phyloP scores from a whole-genome alignment of 2,888 invertebrate genomes.

The Drosophila prolongata region DNA sequence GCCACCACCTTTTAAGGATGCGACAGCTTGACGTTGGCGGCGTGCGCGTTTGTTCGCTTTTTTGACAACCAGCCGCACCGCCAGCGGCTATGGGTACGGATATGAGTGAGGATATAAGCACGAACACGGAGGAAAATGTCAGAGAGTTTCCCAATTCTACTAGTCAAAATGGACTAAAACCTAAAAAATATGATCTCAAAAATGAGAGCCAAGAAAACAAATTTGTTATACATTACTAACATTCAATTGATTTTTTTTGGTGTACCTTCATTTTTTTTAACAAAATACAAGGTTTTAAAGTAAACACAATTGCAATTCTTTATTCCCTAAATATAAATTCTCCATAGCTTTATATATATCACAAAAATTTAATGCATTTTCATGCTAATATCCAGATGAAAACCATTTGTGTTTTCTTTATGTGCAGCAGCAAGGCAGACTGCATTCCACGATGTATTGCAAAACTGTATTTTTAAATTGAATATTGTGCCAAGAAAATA shows the following conservation, averaged over 20 bases:
- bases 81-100: slow-evolving; percentile 13
- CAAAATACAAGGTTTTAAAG: too few relatives aligned
- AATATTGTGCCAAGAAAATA: slow-evolving; percentile 78
- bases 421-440: slow-evolving; percentile 51
- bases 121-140: slow-evolving; percentile 24
- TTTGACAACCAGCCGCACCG: slow-evolving; percentile 68
- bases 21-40: slow-evolving; percentile 57
- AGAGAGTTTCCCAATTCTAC: neutral
- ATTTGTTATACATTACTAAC: too few relatives aligned
- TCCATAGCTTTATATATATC: too few relatives aligned
- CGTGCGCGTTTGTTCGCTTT: slow-evolving; percentile 60
- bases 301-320: too few relatives aligned
- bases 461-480: slow-evolving; percentile 75
- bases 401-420: neutral
- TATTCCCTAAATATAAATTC: too few relatives aligned
- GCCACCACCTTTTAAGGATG: slow-evolving; percentile 83
- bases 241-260: too few relatives aligned
- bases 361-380: too few relatives aligned
- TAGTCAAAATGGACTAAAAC: too few relatives aligned
- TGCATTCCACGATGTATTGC: slow-evolving; percentile 76
- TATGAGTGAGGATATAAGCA: slow-evolving; percentile 40
- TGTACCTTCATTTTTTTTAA: too few relatives aligned
- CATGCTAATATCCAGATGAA: neutral
- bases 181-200: too few relatives aligned
- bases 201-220: too few relatives aligned